Percentiles rank a stretch among this genome's conserved stretches.
Evolutionary conservation across 2,888 invertebrate species (phyloP).

Genomic region (Cataglyphis livida): DNA sequence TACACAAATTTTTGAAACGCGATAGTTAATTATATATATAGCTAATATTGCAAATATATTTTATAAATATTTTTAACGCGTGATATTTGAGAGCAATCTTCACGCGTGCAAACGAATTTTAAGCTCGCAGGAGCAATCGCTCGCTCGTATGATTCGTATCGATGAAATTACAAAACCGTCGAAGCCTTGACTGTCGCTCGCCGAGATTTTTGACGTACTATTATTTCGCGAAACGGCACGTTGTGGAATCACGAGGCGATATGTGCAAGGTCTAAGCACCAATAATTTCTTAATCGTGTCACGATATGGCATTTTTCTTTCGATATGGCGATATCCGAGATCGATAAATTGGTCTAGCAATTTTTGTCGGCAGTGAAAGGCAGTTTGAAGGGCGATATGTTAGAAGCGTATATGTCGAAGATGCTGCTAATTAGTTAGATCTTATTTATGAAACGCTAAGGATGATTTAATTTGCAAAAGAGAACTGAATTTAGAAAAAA

Average conservation of each 20-base stretch:
- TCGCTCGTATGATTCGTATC: slow-evolving; percentile 37
- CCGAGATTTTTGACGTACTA: slow-evolving; percentile 29
- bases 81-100: not conserved
- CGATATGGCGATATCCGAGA: not conserved
- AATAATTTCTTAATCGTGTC: slow-evolving; percentile 29
- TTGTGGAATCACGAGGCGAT: slow-evolving; percentile 46
- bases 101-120: not conserved
- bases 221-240: slow-evolving; percentile 34
- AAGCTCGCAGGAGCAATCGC: slow-evolving; percentile 43
- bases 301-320: slow-evolving; percentile 14
- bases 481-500: not conserved
- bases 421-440: not conserved
- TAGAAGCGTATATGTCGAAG: not conserved
- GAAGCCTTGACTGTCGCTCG: slow-evolving; percentile 36
- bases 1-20: not conserved
- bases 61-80: not conserved
- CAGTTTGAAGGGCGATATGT: not conserved
- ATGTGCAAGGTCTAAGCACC: slow-evolving; percentile 30
- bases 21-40: not conserved
- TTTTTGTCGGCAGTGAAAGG: slow-evolving; percentile 15
- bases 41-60: not conserved
- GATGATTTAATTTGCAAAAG: not conserved
- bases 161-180: slow-evolving; percentile 39
- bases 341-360: slow-evolving; percentile 30
- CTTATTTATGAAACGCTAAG: slow-evolving; percentile 13